These are phyloP conservation scores for Mormyrus lacerda DNA, from an alignment of 2,113 vertebrate species.

Conservation along the genomic window DNA sequence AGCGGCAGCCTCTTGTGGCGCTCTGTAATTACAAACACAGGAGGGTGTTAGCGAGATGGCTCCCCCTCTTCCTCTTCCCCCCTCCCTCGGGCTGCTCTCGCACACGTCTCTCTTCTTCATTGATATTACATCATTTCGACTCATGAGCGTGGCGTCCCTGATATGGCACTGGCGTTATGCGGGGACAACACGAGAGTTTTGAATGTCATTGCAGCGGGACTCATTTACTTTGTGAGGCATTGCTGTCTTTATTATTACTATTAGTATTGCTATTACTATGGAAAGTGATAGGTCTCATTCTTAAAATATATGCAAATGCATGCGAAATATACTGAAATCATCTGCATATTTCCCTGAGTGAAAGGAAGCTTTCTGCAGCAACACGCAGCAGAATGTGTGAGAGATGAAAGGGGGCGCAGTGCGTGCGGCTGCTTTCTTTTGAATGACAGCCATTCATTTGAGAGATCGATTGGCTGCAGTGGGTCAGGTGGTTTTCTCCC, in stretches of 20 bases:
- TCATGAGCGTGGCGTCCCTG: conserved; percentile 18
- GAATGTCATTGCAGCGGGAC: not conserved
- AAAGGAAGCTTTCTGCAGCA: not conserved
- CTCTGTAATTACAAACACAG: conserved; percentile 46
- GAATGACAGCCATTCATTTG: not conserved
- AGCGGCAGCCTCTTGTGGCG: conserved; percentile 33
- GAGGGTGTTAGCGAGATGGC: conserved; percentile 31
- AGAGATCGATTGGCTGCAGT: not conserved
- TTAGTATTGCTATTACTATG: not conserved
- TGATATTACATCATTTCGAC: conserved; percentile 22
- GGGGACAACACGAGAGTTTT: not conserved
- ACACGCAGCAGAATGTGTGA: not conserved
- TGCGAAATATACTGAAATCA: not conserved
- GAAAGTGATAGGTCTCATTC: not conserved
- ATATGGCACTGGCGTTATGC: not conserved
- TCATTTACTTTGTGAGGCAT: not conserved
- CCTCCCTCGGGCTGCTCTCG: conserved; percentile 23
- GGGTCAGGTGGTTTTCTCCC: not conserved
- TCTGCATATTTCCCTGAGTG: not conserved
- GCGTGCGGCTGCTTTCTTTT: not conserved
- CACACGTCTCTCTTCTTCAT: conserved; percentile 14
- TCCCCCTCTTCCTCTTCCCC: conserved; percentile 23
- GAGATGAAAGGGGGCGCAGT: not conserved
- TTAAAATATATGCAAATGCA: conserved; percentile 3
- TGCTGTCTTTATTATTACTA: not conserved